Conservation (phyloP, 1,140 invertebrate species). For the Drosophila kurseongensis region DNA sequence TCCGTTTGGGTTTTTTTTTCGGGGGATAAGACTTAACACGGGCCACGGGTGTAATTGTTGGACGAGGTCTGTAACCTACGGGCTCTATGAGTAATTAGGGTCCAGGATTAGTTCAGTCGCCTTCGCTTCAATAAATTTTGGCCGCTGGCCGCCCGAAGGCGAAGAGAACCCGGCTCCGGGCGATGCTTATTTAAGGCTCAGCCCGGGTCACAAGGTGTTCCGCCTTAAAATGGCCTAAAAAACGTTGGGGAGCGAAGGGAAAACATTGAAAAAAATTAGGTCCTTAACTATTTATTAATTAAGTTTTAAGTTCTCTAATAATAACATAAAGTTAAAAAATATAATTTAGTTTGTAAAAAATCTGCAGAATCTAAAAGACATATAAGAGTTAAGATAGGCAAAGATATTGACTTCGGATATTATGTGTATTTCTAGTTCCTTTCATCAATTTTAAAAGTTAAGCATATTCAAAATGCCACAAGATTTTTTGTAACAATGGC, state of each 20-base stretch:
- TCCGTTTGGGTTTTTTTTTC: slow-evolving; percentile 33
- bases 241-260: not conserved
- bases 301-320: too few species aligned
- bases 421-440: too few species aligned
- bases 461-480: too few species aligned
- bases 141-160: slow-evolving; percentile 42
- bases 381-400: too few species aligned
- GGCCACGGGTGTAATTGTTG: slow-evolving; percentile 67
- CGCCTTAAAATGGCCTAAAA: slow-evolving; percentile 34
- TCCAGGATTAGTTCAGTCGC: slow-evolving; percentile 73
- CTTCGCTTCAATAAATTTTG: slow-evolving; percentile 71
- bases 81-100: slow-evolving; percentile 77
- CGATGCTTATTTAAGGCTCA: slow-evolving; percentile 41
- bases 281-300: too few species aligned
- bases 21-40: slow-evolving; percentile 41
- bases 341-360: too few species aligned
- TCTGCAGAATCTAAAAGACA: too few species aligned
- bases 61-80: slow-evolving; percentile 40
- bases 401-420: too few species aligned
- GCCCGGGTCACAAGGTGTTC: slow-evolving; percentile 47
- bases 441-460: too few species aligned
- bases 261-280: not conserved
- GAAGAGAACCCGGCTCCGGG: slow-evolving; percentile 23
- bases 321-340: too few species aligned
- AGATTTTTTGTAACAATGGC: too few species aligned